A percentile compares a stretch with the other conserved stretches of the same genome.
phyloP scores from a whole-genome alignment of 2,797 vertebrate genomes.

The Monodelphis domestica region DNA sequence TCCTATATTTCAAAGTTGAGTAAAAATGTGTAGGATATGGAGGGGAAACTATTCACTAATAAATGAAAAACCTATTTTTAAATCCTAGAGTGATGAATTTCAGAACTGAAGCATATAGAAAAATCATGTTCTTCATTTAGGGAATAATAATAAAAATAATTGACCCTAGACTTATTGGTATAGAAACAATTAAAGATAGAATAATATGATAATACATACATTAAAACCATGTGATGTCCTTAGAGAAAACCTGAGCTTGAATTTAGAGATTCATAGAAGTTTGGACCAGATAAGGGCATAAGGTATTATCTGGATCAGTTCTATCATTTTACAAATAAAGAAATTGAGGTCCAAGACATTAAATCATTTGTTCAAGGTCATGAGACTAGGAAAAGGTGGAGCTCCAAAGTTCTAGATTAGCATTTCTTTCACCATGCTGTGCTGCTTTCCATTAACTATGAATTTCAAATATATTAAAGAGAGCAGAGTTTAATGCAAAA shows the following conservation, averaged over 20 bases:
- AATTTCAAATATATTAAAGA: not conserved
- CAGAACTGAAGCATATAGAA: not conserved
- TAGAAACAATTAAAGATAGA: constrained; percentile 33
- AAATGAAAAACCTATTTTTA: constrained; percentile 3
- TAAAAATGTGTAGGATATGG: not conserved
- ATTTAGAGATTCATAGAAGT: not conserved
- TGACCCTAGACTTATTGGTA: not conserved
- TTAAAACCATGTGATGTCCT: not conserved
- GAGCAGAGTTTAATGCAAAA: not conserved
- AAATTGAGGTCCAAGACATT: not conserved
- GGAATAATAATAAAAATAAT: constrained; percentile 1
- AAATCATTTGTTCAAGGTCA: not conserved
- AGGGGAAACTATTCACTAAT: not conserved
- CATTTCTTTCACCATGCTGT: not conserved
- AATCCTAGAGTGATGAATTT: not conserved
- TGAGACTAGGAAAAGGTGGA: not conserved
- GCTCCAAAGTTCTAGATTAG: not conserved
- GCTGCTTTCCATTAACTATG: not conserved
- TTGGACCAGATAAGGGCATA: not conserved
- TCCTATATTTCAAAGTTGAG: constrained; percentile 7
- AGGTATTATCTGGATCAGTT: not conserved
- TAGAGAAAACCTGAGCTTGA: not conserved
- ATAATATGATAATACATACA: not conserved
- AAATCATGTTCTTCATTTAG: not conserved
- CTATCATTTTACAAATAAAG: not conserved